Evolutionary conservation across 1,140 invertebrate species (phyloP), one percentile per base, ranked within the genome.

Genomic region (Ceratina australensis): DNA sequence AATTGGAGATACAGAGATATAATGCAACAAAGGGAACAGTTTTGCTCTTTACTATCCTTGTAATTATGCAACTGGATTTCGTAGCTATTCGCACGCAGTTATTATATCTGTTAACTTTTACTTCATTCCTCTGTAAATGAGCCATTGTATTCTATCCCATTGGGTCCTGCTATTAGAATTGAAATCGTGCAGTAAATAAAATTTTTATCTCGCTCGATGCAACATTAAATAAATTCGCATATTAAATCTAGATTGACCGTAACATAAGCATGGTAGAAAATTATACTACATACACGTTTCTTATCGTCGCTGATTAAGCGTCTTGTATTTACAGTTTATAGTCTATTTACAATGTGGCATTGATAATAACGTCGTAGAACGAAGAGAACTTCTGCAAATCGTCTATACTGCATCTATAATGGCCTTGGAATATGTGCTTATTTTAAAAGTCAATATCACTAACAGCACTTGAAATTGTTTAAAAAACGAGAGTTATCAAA

Each of bases 231-330:
- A 22, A 50, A 60, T 12, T 24, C n/a, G n/a, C 20, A 24, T 4
- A 22, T 33, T 52, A 33, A 24, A 42, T 18, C 5, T 10, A 5
- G 33, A 42, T 42, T 42, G 10, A 8, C 33, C 28, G 28, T 33
- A 33, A 33, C 28, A 33, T 33, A 42, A 42, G 33, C 10, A 10
- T 42, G 10, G 33, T 10, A 42, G 33, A 42, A 42, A 42, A 42
- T 42, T 42, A 42, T 7, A 42, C 33, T 42, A 42, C 33, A 15
- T n/a, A 20, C 16, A 42, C 5, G 33, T 13, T 68, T 28, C 15
- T 26, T 76, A 68, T 76, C 65, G 2, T 3, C 8, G 10, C 20
- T 33, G 24, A 76, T 68, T 68, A 67, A 13, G 20, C 12, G 20
- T 12, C 42, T 60, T 49, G 3, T 60, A 18, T 66, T 72, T 57